phyloP scores from a whole-genome alignment of 2,888 invertebrate genomes.

The Nomada ruficornis region DNA sequence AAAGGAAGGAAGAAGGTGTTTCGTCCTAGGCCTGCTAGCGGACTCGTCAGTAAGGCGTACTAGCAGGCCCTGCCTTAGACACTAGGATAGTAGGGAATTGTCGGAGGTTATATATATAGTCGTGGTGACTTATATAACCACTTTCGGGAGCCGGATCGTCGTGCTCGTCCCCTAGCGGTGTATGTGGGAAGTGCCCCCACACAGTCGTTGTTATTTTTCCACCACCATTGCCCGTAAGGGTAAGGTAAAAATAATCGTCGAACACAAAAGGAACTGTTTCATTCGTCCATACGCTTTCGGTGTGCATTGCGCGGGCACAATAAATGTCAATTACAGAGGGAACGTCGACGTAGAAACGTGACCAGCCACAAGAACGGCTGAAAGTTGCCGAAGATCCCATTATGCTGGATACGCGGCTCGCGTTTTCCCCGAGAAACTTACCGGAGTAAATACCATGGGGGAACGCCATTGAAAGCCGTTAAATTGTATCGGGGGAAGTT shows the following conservation, averaged over 20 bases:
- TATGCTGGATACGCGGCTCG: constrained; percentile 52
- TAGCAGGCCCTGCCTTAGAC: no score
- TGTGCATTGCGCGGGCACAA: constrained; percentile 44
- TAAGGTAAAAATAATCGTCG: background rate
- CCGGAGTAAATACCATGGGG: constrained; percentile 69
- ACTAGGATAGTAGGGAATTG: no score
- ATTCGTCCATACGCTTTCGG: constrained; percentile 33
- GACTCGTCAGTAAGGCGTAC: no score
- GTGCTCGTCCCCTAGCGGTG: no score
- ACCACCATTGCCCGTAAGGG: no score
- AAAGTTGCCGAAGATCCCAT: constrained; percentile 64
- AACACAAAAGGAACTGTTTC: background rate
- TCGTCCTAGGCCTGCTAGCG: no score
- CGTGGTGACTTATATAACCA: no score
- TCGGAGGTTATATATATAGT: no score
- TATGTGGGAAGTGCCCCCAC: no score
- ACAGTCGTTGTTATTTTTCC: no score
- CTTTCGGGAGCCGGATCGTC: no score
- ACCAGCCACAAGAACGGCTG: constrained; percentile 45
- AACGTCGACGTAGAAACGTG: constrained; percentile 49
- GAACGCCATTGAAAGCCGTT: constrained; percentile 70
- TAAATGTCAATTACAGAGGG: constrained; percentile 61
- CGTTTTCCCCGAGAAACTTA: constrained; percentile 51
- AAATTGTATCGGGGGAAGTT: constrained; percentile 78
- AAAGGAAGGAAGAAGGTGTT: no score